A percentile compares a stretch with the other conserved stretches of the same genome.
Evolutionary conservation across 2,888 invertebrate species (phyloP).

Genomic region (Tiphia femorata): DNA sequence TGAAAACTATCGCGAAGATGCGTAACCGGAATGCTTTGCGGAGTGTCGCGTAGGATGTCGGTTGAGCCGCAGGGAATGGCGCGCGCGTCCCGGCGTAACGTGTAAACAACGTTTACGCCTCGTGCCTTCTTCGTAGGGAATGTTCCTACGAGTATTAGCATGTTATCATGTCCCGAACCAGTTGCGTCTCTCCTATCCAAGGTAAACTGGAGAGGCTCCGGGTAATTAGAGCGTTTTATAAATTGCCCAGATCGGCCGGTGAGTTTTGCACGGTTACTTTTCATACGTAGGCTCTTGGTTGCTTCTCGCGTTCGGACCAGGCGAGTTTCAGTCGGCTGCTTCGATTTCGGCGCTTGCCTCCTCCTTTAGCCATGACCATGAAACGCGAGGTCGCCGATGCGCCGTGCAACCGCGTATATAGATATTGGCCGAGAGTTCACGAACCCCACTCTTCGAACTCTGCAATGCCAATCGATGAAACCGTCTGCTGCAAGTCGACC

Average conservation of each 20-base stretch:
- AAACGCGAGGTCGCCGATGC: conserved; percentile 38
- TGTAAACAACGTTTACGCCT: background rate
- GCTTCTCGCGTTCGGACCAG: background rate
- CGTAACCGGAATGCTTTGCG: background rate
- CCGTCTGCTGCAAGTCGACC: conserved; percentile 51
- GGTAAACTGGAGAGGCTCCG: conserved; percentile 31
- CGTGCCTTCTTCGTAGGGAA: conserved; percentile 21
- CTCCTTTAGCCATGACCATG: conserved; percentile 45
- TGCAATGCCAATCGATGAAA: conserved; percentile 57
- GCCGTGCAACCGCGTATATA: conserved; percentile 28
- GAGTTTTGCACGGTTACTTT: too few relatives aligned
- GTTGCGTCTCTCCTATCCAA: conserved; percentile 24
- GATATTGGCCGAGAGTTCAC: conserved; percentile 36
- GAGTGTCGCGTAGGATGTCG: too few relatives aligned
- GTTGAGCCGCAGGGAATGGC: background rate
- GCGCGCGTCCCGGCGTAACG: background rate
- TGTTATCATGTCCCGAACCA: conserved; percentile 36
- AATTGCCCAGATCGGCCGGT: conserved; percentile 4
- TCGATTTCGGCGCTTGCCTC: background rate
- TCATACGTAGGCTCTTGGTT: too few relatives aligned
- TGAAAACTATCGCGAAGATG: background rate
- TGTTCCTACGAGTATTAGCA: conserved; percentile 33
- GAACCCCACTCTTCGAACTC: conserved; percentile 40
- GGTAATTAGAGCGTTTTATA: conserved; percentile 14
- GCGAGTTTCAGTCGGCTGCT: background rate